Conservation (phyloP, 2,797 vertebrate species). For the Austrolebias charrua region DNA sequence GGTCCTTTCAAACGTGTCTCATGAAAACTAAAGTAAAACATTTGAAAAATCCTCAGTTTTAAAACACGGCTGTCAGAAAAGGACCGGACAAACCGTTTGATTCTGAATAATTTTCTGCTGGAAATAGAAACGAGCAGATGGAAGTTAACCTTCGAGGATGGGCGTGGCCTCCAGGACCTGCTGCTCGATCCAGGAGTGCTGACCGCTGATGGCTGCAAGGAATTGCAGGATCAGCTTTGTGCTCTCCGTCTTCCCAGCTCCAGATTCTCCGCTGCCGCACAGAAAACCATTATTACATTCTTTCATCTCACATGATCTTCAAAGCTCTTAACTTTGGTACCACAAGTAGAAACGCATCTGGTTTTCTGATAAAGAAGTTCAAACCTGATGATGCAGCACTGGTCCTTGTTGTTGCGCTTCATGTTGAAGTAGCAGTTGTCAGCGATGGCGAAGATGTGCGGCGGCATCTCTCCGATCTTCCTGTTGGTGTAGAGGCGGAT, state of each 20-base stretch:
- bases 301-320: no score
- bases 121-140: neutral
- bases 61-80: no score
- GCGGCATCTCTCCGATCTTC: conserved; percentile 97
- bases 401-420: conserved; percentile 94
- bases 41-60: neutral
- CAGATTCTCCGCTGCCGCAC: conserved; percentile 88
- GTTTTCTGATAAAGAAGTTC: conserved; percentile 1
- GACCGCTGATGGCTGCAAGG: conserved; percentile 93
- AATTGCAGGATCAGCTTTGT: conserved; percentile 97
- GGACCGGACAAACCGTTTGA: neutral
- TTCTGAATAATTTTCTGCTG: neutral
- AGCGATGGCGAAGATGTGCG: conserved; percentile 96
- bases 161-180: conserved; percentile 97
- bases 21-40: neutral
- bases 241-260: conserved; percentile 97
- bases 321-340: neutral
- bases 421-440: conserved; percentile 99
- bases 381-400: conserved; percentile 96
- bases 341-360: neutral
- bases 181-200: conserved; percentile 98
- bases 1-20: no score
- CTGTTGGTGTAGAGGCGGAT: conserved; percentile 97
- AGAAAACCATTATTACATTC: neutral
- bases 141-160: conserved; percentile 89